phyloP scores from a whole-genome alignment of 2,888 invertebrate genomes.

The Cephus spinipes region DNA sequence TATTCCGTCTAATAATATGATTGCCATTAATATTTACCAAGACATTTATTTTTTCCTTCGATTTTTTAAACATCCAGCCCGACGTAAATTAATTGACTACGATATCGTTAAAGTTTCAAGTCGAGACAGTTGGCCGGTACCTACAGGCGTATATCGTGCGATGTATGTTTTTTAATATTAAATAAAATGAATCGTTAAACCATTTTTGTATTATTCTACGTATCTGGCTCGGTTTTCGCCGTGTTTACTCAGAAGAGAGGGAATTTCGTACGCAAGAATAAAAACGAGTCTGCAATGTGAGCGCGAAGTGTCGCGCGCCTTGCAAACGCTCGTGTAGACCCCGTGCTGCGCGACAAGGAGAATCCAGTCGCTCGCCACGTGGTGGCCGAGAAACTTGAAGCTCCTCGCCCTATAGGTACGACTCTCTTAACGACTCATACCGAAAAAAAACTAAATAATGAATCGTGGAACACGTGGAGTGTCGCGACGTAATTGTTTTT shows the following conservation, averaged over 20 bases:
- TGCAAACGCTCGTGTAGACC: conserved; percentile 35
- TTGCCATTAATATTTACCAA: background rate
- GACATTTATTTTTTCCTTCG: background rate
- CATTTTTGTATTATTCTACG: background rate
- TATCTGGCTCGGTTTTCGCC: background rate
- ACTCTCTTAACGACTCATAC: background rate
- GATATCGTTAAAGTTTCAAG: background rate
- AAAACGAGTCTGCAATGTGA: background rate
- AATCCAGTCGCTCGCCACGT: conserved; percentile 40
- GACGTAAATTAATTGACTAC: background rate
- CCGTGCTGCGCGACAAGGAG: conserved; percentile 31
- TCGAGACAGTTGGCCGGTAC: background rate
- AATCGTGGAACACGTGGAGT: background rate
- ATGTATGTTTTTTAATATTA: background rate
- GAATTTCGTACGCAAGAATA: background rate
- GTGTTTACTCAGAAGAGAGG: background rate
- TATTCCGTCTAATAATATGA: background rate
- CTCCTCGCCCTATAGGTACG: background rate
- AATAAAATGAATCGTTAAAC: background rate
- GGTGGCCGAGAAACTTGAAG: conserved; percentile 20
- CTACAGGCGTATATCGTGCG: background rate
- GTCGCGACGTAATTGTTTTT: background rate
- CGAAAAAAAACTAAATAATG: background rate
- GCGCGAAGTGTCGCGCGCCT: conserved; percentile 25
- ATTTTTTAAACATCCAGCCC: background rate